Conservation (phyloP, 1,140 invertebrate genomes). For the Bombus picipes region DNA sequence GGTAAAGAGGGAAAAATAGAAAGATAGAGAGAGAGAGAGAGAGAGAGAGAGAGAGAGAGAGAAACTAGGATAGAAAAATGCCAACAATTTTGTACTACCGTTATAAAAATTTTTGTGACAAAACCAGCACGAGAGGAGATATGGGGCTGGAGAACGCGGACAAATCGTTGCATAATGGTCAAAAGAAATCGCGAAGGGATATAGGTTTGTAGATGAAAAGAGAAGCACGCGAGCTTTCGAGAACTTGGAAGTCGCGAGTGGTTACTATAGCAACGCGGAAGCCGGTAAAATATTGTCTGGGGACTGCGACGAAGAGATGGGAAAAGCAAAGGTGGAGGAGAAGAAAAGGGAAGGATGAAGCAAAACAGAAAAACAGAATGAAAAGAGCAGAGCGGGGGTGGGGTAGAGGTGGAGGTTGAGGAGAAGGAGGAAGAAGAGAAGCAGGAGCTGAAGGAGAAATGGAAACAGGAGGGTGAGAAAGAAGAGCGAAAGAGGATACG, state of each 20-base stretch:
- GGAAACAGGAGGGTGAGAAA: slow-evolving; percentile 1
- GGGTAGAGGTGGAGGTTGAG: background rate
- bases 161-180: slow-evolving; percentile 74
- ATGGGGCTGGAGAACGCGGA: slow-evolving; percentile 35
- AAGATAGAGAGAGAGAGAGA: background rate
- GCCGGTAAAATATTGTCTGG: slow-evolving; percentile 77
- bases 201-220: slow-evolving; percentile 61
- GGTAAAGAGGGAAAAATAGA: background rate
- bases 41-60: background rate
- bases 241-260: slow-evolving; percentile 67
- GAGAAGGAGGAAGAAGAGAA: background rate
- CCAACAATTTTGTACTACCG: background rate
- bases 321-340: slow-evolving; percentile 42
- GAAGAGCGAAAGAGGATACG: slow-evolving; percentile 11
- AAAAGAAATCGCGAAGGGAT: slow-evolving; percentile 70
- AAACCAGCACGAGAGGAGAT: background rate
- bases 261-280: slow-evolving; percentile 78
- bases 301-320: slow-evolving; percentile 40
- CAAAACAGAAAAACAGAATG: slow-evolving; percentile 43
- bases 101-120: slow-evolving; percentile 28
- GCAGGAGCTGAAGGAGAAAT: slow-evolving; percentile 1
- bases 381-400: background rate
- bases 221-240: slow-evolving; percentile 56
- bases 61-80: background rate
- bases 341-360: slow-evolving; percentile 29